These are phyloP conservation scores for Lapara coniferarum DNA, from an alignment of 2,888 invertebrate genomes.

Conservation along the genomic window DNA sequence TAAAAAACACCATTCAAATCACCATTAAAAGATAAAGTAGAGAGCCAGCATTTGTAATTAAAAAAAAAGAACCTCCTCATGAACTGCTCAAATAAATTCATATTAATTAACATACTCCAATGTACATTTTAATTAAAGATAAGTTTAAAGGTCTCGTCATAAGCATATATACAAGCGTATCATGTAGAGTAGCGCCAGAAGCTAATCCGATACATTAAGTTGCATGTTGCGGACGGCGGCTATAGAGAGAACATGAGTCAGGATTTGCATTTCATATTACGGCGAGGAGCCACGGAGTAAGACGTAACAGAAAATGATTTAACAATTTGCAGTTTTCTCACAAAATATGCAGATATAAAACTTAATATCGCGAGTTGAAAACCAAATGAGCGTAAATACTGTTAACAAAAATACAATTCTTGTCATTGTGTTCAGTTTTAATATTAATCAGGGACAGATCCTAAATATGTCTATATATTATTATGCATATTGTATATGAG, in stretches of 20 bases:
- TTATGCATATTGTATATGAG: too few relatives aligned
- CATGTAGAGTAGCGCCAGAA: neutral
- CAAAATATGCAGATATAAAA: neutral
- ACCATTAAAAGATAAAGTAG: neutral
- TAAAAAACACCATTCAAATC: neutral
- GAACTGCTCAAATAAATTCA: neutral
- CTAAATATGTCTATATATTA: too few relatives aligned
- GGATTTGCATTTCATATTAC: slow-evolving; percentile 9
- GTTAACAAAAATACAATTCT: too few relatives aligned
- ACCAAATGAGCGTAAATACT: too few relatives aligned
- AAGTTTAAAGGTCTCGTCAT: neutral
- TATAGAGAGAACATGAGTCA: neutral
- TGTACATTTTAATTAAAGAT: neutral
- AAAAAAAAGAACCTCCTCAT: neutral
- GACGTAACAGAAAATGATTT: neutral
- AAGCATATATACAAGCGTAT: neutral
- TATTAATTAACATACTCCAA: neutral
- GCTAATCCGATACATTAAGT: slow-evolving; percentile 16
- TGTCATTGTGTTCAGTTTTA: too few relatives aligned
- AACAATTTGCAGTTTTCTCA: neutral
- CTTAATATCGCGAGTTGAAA: too few relatives aligned
- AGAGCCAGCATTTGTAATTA: too few relatives aligned
- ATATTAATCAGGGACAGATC: too few relatives aligned
- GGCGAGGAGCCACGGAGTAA: neutral
- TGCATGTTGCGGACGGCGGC: neutral